These are phyloP conservation scores for Callyntrura sp. DNA, from an alignment of 2,888 invertebrate species.

Conservation along the genomic window DNA sequence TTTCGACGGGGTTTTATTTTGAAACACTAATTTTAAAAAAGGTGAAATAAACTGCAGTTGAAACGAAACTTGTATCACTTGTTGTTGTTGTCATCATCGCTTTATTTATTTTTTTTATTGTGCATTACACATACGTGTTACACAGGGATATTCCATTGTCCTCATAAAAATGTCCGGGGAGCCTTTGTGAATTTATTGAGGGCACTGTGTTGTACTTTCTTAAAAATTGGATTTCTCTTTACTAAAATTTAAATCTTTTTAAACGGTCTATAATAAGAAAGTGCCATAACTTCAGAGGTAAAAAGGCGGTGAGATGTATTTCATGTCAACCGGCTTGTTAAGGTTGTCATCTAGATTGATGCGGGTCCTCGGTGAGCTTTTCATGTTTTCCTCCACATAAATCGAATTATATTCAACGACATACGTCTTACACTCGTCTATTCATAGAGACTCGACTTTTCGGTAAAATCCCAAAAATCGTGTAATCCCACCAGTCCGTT, in stretches of 20 bases:
- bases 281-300: neutral
- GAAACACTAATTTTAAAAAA: conserved; percentile 56
- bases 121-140: neutral
- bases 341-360: conserved; percentile 80
- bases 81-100: neutral
- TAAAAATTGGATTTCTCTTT: neutral
- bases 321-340: conserved; percentile 83
- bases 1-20: conserved; percentile 68
- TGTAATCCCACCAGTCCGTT: neutral
- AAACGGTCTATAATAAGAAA: too few species aligned
- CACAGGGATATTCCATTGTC: neutral
- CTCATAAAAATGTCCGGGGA: too few species aligned
- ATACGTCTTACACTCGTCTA: neutral
- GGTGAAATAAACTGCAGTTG: conserved; percentile 44
- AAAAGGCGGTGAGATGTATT: conserved; percentile 79
- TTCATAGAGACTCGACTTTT: neutral
- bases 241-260: neutral
- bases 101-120: neutral
- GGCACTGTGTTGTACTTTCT: neutral
- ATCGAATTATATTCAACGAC: neutral
- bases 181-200: too few species aligned
- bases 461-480: neutral
- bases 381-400: neutral
- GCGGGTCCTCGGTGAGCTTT: conserved; percentile 36
- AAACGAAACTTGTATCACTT: neutral